A percentile compares a stretch with the other conserved stretches of the same genome.
These are phyloP conservation scores for Eclectus roratus DNA, from an alignment of 2,113 vertebrate species.

Conservation along the genomic window DNA sequence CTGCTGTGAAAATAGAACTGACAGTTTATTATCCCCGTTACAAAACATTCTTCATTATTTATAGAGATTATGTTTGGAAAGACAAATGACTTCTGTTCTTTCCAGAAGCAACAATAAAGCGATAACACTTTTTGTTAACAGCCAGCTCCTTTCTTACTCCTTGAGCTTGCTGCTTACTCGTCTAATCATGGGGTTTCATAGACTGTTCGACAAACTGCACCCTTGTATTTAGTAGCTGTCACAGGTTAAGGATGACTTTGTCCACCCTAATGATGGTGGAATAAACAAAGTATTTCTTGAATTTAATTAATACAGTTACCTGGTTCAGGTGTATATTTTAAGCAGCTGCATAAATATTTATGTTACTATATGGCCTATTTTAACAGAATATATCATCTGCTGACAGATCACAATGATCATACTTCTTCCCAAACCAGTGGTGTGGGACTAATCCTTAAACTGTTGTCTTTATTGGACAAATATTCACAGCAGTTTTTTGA, in stretches of 20 bases:
- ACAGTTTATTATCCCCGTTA: slow-evolving; percentile 64
- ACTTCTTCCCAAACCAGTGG: not conserved
- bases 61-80: slow-evolving; percentile 65
- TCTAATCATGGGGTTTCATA: not conserved
- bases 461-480: not conserved
- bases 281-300: not conserved
- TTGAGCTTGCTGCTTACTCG: not conserved
- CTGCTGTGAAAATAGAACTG: slow-evolving; percentile 61
- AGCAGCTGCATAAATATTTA: not conserved
- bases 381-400: not conserved
- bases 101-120: slow-evolving; percentile 64
- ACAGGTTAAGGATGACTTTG: not conserved
- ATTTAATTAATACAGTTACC: not conserved
- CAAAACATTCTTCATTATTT: slow-evolving; percentile 63
- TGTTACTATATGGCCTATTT: not conserved
- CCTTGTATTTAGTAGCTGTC: slow-evolving; percentile 10
- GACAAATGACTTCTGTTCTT: slow-evolving; percentile 51
- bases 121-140: slow-evolving; percentile 52
- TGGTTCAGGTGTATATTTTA: not conserved
- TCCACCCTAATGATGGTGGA: not conserved
- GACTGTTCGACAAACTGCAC: not conserved
- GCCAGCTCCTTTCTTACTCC: slow-evolving; percentile 17
- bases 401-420: not conserved
- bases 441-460: not conserved
- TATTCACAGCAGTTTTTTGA: not conserved